Evolutionary conservation across 1,140 invertebrate species (phyloP), one percentile per base, ranked within the genome.

Genomic region (Homalodisca vitripennis): DNA sequence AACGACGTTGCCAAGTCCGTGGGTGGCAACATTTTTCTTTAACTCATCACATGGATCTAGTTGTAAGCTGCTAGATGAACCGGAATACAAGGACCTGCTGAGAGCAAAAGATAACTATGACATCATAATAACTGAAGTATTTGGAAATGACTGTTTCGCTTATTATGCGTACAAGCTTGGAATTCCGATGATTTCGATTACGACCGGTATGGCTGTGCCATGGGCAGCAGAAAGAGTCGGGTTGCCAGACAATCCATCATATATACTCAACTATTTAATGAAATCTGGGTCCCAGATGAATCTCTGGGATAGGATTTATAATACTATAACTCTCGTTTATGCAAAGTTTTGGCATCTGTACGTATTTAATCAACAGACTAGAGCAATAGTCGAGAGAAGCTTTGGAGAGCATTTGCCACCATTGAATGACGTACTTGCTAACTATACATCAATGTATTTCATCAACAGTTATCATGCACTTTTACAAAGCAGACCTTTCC

Each of bases 181-280:
- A 65, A 84, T 84, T 3, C 89, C 88, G 0, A 81, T 86, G 10
- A 84, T 91, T 1, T 78, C 81, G 0, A 71, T 84, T 2, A 81
- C 80, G 68, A 84, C 86, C 2, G 82, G 83, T 60, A 78, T 82
- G 13, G 69, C 85, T 26, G 83, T 88, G 81, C 80, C 85, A 17
- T 89, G 85, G 84, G 81, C 84, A 67, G 82, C 82, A 47, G 77
- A 80, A 13, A 78, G 82, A 47, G 13, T 68, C 1, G 66, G 66
- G 53, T 0, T 67, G 22, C 46, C 66, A 2, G 34, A 51, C 27
- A 67, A 69, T 20, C 69, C 73, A 10, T 48, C 71, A 3, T 55
- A 62, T 22, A 69, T 69, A n/a, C 74, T 73, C 1, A 67, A 69
- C 26, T 60, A 70, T 2, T 72, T 72, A 26, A 26, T 41, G 0